Base-by-base conservation (phyloP, 2,113 vertebrate species). In the Gasterosteus aculeatus region DNA sequence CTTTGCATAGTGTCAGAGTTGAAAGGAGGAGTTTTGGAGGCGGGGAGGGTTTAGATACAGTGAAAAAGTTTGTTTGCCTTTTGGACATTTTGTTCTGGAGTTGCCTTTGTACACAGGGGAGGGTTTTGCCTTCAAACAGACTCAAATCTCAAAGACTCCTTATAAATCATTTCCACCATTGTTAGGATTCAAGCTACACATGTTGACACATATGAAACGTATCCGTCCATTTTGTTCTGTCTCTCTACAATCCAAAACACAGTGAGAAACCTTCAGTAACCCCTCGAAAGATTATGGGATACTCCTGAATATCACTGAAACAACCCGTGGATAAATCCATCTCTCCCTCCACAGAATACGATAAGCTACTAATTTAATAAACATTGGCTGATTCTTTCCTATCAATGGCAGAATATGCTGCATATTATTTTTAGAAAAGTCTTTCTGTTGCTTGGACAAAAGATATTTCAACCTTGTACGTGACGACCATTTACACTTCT, bases 81-180 rank as follows among this genome's bases (percentile, higher is more conserved):
- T 89, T 89, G 91, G 84, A 93, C 91, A 91, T 92, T 93, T 91
- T 91, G 92, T 93, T 88, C 90, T 79, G 26, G 51, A 64, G 67
- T 85, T 77, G 41, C 65, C 68, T 49, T 10, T 9, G 61, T 73
- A 46, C 42, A 72, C 65, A 8, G 19, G 54, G 57, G 56, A 76
- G 42, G 42, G 19, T 29, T 68, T 68, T 62, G 63, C 16, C 56
- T 42, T 73, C 10, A 59, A 63, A 42, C 57, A 1, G 5, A 19
- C 3, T 35, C 14, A 4, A 51, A 42, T 14, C 51, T 3, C 11
- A 69, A 61, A 61, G 18, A n/a, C 75, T 11, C 57, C 51, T 14
- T 11, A 38, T 16, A 18, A 46, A 63, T 54, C 12, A 35, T 33
- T 35, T 2, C 0, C 14, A 47, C 7, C 16, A 1, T 14, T 54